Conservation (phyloP, 2,888 invertebrate species). For the Eupsilia transversa region DNA sequence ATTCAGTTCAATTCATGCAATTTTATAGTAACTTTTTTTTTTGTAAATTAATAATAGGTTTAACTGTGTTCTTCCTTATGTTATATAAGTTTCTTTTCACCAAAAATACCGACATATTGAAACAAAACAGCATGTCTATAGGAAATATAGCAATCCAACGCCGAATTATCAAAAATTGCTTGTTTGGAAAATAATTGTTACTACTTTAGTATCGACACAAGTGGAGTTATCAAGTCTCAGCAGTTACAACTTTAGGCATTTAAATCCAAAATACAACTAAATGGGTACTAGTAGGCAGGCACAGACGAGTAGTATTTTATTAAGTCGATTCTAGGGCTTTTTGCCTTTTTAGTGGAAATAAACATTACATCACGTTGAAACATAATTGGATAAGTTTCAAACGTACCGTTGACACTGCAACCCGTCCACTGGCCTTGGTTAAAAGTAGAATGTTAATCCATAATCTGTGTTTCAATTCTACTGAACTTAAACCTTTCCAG, state of each 20-base stretch:
- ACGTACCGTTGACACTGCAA: neutral
- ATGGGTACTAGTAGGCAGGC: neutral
- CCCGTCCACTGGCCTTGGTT: neutral
- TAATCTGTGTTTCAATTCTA: neutral
- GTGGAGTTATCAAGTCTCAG: too few species aligned
- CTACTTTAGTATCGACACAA: neutral
- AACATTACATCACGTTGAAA: neutral
- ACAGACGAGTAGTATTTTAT: neutral
- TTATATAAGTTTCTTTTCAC: neutral
- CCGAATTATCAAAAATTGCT: too few species aligned
- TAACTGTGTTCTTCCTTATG: neutral
- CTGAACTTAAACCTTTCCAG: neutral
- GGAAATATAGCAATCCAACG: neutral
- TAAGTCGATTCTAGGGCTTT: neutral
- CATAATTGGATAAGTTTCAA: neutral
- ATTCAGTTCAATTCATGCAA: conserved; percentile 6
- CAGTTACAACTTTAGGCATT: conserved; percentile 10
- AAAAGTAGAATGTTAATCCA: neutral
- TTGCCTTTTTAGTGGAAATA: neutral
- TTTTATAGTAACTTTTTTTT: neutral
- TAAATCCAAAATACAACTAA: neutral
- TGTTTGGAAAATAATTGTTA: neutral
- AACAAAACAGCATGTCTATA: neutral
- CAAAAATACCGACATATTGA: neutral
- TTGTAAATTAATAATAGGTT: neutral